These are phyloP conservation scores for Gonioctena quinquepunctata DNA, from an alignment of 1,140 invertebrate species.

Conservation along the genomic window DNA sequence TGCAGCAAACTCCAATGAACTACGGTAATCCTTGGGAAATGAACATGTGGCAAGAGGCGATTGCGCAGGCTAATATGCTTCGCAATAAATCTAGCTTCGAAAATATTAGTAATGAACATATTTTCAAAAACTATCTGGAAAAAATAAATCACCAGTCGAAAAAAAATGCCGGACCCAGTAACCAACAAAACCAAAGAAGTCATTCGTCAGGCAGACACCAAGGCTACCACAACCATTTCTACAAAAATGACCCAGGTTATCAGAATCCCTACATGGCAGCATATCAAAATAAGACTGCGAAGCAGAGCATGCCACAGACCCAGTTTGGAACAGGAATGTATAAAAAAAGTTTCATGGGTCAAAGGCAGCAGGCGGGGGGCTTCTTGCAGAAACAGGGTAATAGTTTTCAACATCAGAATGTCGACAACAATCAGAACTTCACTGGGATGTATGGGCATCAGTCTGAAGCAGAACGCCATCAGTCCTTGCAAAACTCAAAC, in stretches of 20 bases:
- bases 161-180: conserved; percentile 17
- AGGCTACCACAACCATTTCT: conserved; percentile 19
- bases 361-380: conserved; percentile 49
- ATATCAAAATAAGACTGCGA: conserved; percentile 39
- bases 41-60: conserved; percentile 69
- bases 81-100: conserved; percentile 45
- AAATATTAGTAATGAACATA: conserved; percentile 35
- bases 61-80: conserved; percentile 60
- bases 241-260: conserved; percentile 7
- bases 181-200: conserved; percentile 13
- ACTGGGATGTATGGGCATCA: conserved; percentile 24
- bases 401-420: neutral
- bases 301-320: conserved; percentile 54
- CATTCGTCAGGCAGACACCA: conserved; percentile 21
- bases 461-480: neutral
- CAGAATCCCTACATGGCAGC: conserved; percentile 48
- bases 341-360: conserved; percentile 33
- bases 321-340: conserved; percentile 53
- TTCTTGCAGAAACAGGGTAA: neutral
- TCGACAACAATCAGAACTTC: conserved; percentile 15
- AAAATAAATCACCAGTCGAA: conserved; percentile 31
- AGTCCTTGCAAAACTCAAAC: neutral
- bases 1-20: conserved; percentile 53
- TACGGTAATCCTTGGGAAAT: conserved; percentile 66
- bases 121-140: conserved; percentile 34